Evolutionary conservation across 2,113 vertebrate species (phyloP), one percentile per base, ranked within the genome.

Genomic region (Seriola dumerili): DNA sequence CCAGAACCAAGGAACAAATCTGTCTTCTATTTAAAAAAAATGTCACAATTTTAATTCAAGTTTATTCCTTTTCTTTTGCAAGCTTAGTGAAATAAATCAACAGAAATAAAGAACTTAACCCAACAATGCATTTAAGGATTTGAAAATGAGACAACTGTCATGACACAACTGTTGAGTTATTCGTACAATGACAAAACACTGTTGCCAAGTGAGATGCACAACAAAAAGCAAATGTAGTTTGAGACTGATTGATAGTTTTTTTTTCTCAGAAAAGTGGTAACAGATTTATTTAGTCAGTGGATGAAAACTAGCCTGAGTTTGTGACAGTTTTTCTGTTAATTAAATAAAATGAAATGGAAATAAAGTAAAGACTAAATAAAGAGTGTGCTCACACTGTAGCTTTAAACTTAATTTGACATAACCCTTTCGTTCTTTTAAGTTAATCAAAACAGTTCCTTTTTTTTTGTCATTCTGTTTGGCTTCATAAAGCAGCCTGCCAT

Each of bases 401-500:
- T 48, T 70, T 55, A 25, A 74, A 57, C 46, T 48, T 32, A 81
- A 64, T 78, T 69, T 71, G 36, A 63, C 55, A 80, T 29, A 29
- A 29, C 21, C 36, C 36, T 72, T 46, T 10, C 5, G 8, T 12
- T 3, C 21, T 40, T 78, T 25, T 3, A 63, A 57, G 29, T 70
- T 55, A 21, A 69, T 82, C 72, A 76, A 61, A 80, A 59, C 34
- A 16, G 11, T 68, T 61, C 17, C 8, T 36, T 12, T 59, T 21
- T 21, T 25, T 21, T 36, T 57, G 61, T 48, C 32, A 40, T 11
- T 72, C 12, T 38, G 36, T 48, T 58, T 42, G 59, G 57, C 57
- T 55, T 54, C 62, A 86, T 32, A 86, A 84, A 76, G 65, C 61
- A 80, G 48, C 72, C 62, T 65, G 72, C 84, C 68, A 75, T 87